Percentiles rank a stretch among this genome's conserved stretches.
These are phyloP conservation scores for Bradypodion ventrale DNA, from an alignment of 2,797 vertebrate genomes.

Conservation along the genomic window DNA sequence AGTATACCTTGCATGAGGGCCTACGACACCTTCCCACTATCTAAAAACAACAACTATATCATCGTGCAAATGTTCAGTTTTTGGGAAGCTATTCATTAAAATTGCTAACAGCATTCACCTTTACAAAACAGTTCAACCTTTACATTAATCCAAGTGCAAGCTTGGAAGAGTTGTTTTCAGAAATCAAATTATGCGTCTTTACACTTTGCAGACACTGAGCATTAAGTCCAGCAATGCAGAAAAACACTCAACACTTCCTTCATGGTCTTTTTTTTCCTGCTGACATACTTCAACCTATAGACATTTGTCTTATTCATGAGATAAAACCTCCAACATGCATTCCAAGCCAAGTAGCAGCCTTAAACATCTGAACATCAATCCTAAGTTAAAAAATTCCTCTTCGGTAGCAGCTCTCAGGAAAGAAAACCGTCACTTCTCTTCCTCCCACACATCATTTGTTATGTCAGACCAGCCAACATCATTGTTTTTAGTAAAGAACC, in stretches of 20 bases:
- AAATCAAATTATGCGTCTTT: background rate
- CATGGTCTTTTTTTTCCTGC: constrained; percentile 68
- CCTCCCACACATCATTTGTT: constrained; percentile 12
- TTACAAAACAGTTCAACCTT: background rate
- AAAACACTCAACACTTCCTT: constrained; percentile 61
- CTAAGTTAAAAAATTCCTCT: constrained; percentile 70
- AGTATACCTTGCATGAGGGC: background rate
- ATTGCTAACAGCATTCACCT: background rate
- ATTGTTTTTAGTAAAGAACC: constrained; percentile 49
- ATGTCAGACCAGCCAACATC: constrained; percentile 30
- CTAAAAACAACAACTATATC: background rate
- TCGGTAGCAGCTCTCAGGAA: constrained; percentile 65
- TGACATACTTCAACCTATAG: constrained; percentile 67
- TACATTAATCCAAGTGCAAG: background rate
- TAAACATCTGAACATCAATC: constrained; percentile 46
- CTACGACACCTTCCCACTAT: background rate
- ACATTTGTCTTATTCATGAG: constrained; percentile 78
- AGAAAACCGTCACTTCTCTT: constrained; percentile 33
- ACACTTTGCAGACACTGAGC: constrained; percentile 51
- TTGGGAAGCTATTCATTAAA: background rate
- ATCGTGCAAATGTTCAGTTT: background rate
- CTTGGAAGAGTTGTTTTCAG: constrained; percentile 5
- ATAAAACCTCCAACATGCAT: constrained; percentile 60
- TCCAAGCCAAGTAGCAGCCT: constrained; percentile 45
- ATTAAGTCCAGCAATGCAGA: constrained; percentile 51